These are phyloP conservation scores for Xanthorhoe designata DNA, from an alignment of 2,888 invertebrate genomes.

Conservation along the genomic window DNA sequence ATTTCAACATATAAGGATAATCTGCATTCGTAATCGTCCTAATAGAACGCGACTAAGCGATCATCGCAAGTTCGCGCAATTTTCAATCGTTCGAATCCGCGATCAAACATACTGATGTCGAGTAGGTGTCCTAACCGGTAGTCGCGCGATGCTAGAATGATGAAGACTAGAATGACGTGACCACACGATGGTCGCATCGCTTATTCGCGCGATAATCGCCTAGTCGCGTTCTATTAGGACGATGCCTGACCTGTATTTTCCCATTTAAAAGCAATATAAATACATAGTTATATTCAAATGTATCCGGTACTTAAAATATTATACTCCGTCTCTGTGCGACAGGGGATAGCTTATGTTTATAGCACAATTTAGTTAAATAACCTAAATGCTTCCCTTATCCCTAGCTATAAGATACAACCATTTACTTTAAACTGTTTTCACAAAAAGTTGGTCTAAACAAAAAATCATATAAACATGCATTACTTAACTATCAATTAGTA, in stretches of 20 bases:
- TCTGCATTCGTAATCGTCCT: neutral
- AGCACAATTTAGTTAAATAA: constrained; percentile 38
- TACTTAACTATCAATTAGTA: no score
- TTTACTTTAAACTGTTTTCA: constrained; percentile 7
- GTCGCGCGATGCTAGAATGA: no score
- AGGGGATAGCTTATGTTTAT: constrained; percentile 13
- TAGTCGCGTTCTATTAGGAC: no score
- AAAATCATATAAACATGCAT: no score
- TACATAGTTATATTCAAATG: constrained; percentile 10
- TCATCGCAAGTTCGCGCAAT: no score
- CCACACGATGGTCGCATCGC: no score
- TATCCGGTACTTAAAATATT: constrained; percentile 28
- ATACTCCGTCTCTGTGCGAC: constrained; percentile 5
- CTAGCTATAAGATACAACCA: constrained; percentile 16
- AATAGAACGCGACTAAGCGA: no score
- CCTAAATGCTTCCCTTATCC: constrained; percentile 13
- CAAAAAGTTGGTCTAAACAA: neutral
- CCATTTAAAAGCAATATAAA: neutral
- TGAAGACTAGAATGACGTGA: no score
- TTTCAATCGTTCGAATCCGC: no score
- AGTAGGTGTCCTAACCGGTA: no score
- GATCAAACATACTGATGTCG: no score
- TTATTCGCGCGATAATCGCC: no score
- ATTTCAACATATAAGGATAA: neutral
- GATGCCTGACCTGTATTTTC: neutral